These are phyloP conservation scores for Poeciliopsis presidionis DNA, from an alignment of 2,797 vertebrate species.

Conservation along the genomic window DNA sequence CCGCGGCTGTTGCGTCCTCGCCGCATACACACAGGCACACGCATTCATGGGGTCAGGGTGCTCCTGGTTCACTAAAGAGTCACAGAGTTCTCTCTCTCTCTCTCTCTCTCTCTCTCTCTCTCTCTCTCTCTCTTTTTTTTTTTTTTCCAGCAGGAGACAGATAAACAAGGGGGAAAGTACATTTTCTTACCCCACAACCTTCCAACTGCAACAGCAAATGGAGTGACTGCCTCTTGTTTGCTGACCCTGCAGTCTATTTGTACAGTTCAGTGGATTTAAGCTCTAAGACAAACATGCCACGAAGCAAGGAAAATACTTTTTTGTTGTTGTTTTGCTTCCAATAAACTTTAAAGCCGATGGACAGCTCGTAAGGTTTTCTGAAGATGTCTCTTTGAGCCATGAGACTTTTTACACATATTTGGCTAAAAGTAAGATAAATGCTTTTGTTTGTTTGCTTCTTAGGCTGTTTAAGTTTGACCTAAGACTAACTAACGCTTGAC, in stretches of 20 bases:
- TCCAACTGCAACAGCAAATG: constrained; percentile 33
- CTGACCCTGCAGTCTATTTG: constrained; percentile 70
- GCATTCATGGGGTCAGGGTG: neutral
- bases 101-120: constrained; percentile 22
- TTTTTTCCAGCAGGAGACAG: constrained; percentile 43
- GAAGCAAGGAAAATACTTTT: neutral
- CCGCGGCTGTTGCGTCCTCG: constrained; percentile 38
- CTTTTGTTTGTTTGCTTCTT: neutral
- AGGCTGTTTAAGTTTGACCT: neutral
- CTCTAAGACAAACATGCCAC: constrained; percentile 22
- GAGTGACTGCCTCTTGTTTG: constrained; percentile 52
- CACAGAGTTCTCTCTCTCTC: constrained; percentile 59
- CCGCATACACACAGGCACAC: constrained; percentile 18
- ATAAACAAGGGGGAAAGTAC: constrained; percentile 59
- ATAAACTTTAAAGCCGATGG: neutral
- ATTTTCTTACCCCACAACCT: constrained; percentile 35
- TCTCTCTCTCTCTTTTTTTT: constrained; percentile 25
- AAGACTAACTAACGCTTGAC: too few species aligned
- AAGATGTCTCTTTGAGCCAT: neutral
- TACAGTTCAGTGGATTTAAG: constrained; percentile 52
- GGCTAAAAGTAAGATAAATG: neutral
- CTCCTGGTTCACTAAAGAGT: constrained; percentile 71
- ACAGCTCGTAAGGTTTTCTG: neutral
- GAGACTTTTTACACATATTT: neutral
- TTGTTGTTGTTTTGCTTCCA: neutral